phyloP scores from a whole-genome alignment of 2,888 invertebrate genomes.

The Drosophila anomalata region DNA sequence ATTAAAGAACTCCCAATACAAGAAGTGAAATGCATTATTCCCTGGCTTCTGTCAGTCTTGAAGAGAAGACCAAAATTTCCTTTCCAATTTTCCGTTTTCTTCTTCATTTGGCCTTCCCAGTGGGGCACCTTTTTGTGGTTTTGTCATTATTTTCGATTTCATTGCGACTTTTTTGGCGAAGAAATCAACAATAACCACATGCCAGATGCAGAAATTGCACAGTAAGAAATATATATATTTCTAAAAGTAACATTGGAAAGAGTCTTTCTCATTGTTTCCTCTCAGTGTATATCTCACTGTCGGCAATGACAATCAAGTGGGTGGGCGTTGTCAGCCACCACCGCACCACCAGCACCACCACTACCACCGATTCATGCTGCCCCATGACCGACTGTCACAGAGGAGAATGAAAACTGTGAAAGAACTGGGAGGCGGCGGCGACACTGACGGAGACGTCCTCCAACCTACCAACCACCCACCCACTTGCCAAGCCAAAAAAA shows the following conservation, averaged over 20 bases:
- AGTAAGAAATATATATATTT: no score
- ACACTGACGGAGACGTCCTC: neutral
- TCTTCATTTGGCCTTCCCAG: constrained; percentile 1
- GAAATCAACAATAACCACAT: constrained; percentile 7
- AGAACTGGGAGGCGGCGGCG: neutral
- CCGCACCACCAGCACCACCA: constrained; percentile 2
- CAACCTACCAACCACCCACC: neutral
- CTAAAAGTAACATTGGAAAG: no score
- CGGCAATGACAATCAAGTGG: constrained; percentile 40
- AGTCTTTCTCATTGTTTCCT: neutral
- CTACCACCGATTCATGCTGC: constrained; percentile 1
- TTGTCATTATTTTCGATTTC: constrained; percentile 56
- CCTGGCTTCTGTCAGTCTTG: no score
- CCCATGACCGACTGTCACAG: constrained; percentile 58
- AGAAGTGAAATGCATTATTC: no score
- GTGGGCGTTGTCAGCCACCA: constrained; percentile 48
- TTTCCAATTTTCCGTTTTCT: constrained; percentile 6
- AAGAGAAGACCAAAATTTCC: neutral
- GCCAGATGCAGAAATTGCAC: constrained; percentile 20
- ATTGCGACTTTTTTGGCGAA: constrained; percentile 19
- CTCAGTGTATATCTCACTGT: neutral
- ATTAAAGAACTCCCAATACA: neutral
- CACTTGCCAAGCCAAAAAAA: neutral
- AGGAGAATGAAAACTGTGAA: constrained; percentile 12
- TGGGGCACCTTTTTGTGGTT: constrained; percentile 38